Evolutionary conservation across 2,888 invertebrate species (phyloP), one percentile per base, ranked within the genome.

Genomic region (Apodemia hepburni): DNA sequence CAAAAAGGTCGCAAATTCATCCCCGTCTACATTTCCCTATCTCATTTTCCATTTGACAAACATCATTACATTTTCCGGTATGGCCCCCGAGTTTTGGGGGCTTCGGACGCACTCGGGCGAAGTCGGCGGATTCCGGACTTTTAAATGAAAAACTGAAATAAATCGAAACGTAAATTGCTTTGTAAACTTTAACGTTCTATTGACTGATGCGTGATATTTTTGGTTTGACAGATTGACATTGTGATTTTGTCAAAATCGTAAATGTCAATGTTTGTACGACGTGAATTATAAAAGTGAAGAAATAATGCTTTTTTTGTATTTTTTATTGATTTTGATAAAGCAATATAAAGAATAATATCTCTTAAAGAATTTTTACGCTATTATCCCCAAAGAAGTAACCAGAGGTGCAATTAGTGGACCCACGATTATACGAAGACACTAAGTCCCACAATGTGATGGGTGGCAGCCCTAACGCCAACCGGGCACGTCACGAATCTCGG

Each of bases 1-100:
- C 61, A 47, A 79, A 83, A 85, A 85, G 84, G 84, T 84, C 83
- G 80, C 82, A 78, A 83, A 79, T 80, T 83, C 84, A 79, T 81
- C 83, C 76, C 76, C 81, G 77, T 78, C 81, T 73, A 85, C 87
- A 85, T 87, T 88, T 90, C 90, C 90, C 91, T 91, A 90, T 90
- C 90, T 89, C 88, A 90, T 91, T 91, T 91, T 90, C 90, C 90
- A 90, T 91, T 90, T 90, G 90, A 89, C 91, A 90, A 88, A 88
- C 91, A 89, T 89, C 90, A 90, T 88, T 90, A 89, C 87, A 84
- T 85, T 84, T 87, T 87, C 87, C 88, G 83, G 84, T 75, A 78
- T 75, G 81, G 82, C 83, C 81, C 78, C 75, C 77, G 78, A 45
- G 45, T 54, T 54, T 54, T 51, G 51, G 76, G 76, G 80, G 79